Evolutionary conservation across 1,140 invertebrate genomes (phyloP).

Genomic region (Gonatopus flavifemur): DNA sequence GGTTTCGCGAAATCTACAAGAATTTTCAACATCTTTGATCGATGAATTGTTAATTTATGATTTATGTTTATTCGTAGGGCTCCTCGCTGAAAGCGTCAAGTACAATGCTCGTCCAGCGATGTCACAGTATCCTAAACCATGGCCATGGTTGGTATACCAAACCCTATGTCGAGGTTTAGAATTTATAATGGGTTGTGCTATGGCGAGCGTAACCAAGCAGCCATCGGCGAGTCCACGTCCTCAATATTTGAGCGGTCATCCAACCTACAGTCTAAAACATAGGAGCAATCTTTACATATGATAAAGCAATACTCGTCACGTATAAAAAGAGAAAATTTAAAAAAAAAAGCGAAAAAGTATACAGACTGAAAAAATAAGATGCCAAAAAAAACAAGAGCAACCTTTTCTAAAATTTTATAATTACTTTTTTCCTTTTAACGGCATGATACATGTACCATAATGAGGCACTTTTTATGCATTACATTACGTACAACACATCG

Average conservation of each 20-base stretch:
- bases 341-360: conserved; percentile 20
- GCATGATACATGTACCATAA: conserved; percentile 2
- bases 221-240: conserved; percentile 61
- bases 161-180: conserved; percentile 59
- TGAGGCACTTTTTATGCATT: conserved; percentile 4
- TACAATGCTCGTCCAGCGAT: conserved; percentile 28
- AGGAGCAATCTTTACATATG: conserved; percentile 55
- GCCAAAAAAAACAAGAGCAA: conserved; percentile 23
- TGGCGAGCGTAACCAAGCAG: conserved; percentile 67
- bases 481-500: no score
- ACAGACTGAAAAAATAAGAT: conserved; percentile 19
- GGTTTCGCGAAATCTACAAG: no score
- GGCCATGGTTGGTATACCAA: conserved; percentile 63
- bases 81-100: conserved; percentile 37
- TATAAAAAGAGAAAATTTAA: conserved; percentile 21
- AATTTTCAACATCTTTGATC: no score
- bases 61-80: conserved; percentile 40
- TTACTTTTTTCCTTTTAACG: conserved; percentile 7
- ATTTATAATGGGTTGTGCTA: conserved; percentile 61
- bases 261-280: conserved; percentile 57
- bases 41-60: no score
- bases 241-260: conserved; percentile 55
- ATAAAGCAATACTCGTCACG: conserved; percentile 37
- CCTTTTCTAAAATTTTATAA: conserved; percentile 13
- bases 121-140: conserved; percentile 42